Conservation (phyloP, 1,140 invertebrate species). For the Drosophila suzukii region DNA sequence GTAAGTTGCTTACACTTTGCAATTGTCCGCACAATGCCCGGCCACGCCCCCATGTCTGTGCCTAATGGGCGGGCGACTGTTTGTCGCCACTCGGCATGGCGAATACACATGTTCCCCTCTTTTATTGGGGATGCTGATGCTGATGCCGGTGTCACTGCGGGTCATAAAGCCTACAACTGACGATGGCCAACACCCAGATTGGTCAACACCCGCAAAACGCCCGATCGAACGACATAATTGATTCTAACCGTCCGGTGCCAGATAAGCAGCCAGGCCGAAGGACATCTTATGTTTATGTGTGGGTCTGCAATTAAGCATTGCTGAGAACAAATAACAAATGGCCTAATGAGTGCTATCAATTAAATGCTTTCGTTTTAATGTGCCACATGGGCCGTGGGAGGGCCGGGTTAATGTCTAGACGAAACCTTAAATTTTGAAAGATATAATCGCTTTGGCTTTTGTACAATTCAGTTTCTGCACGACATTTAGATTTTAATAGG, state of each 20-base stretch:
- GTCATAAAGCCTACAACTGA: slow-evolving; percentile 40
- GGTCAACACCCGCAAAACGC: background rate
- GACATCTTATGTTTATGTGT: slow-evolving; percentile 18
- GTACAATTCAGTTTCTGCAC: background rate
- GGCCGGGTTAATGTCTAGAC: background rate
- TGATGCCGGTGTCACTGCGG: slow-evolving; percentile 18
- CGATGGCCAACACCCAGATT: slow-evolving; percentile 9
- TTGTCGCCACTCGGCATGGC: slow-evolving; percentile 48
- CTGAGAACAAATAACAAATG: slow-evolving; percentile 39
- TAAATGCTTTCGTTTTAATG: slow-evolving; percentile 13
- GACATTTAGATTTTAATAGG: too few relatives aligned
- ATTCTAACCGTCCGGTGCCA: slow-evolving; percentile 15
- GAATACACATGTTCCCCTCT: slow-evolving; percentile 41
- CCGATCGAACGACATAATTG: slow-evolving; percentile 41
- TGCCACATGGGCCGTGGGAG: slow-evolving; percentile 12
- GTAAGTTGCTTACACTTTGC: slow-evolving; percentile 43
- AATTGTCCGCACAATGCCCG: slow-evolving; percentile 44
- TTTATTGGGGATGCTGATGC: slow-evolving; percentile 6
- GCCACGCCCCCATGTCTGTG: slow-evolving; percentile 34
- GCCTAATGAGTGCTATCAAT: slow-evolving; percentile 17
- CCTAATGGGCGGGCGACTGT: slow-evolving; percentile 39
- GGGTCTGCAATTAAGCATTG: slow-evolving; percentile 37
- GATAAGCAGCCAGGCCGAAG: background rate
- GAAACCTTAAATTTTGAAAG: background rate
- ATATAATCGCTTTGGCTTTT: background rate